A percentile compares a stretch with the other conserved stretches of the same genome.
Evolutionary conservation across 2,113 vertebrate species (phyloP).

Genomic region (Sialia sialis): DNA sequence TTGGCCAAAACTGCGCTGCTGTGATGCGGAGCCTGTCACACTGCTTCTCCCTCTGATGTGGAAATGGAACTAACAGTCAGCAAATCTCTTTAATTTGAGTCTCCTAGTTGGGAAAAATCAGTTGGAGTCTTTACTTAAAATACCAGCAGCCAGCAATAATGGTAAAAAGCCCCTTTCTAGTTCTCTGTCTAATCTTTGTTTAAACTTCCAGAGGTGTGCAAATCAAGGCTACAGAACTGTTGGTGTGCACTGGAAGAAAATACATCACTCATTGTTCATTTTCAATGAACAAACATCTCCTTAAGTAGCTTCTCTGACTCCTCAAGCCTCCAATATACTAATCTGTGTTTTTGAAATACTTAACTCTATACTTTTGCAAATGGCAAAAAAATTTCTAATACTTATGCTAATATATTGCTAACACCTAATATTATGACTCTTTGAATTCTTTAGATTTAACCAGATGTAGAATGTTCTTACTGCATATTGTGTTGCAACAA

Average conservation of each 20-base stretch:
- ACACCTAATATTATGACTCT: neutral
- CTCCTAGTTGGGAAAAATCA: neutral
- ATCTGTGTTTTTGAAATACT: neutral
- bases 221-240: neutral
- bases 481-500: neutral
- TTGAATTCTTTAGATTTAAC: neutral
- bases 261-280: neutral
- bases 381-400: neutral
- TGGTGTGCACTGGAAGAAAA: neutral
- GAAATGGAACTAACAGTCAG: conserved; percentile 64
- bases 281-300: neutral
- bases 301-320: neutral
- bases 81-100: conserved; percentile 66
- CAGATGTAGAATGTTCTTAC: neutral
- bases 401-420: neutral
- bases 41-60: conserved; percentile 65
- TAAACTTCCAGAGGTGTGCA: neutral
- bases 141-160: neutral
- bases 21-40: conserved; percentile 59
- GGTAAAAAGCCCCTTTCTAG: neutral
- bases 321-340: neutral
- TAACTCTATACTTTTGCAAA: neutral
- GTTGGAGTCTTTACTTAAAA: conserved; percentile 8
- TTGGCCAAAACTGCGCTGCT: conserved; percentile 70
- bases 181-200: conserved; percentile 20